Percentiles rank a stretch among this genome's conserved stretches.
phyloP scores from a whole-genome alignment of 2,797 vertebrate species.

The Anniella stebbinsi region DNA sequence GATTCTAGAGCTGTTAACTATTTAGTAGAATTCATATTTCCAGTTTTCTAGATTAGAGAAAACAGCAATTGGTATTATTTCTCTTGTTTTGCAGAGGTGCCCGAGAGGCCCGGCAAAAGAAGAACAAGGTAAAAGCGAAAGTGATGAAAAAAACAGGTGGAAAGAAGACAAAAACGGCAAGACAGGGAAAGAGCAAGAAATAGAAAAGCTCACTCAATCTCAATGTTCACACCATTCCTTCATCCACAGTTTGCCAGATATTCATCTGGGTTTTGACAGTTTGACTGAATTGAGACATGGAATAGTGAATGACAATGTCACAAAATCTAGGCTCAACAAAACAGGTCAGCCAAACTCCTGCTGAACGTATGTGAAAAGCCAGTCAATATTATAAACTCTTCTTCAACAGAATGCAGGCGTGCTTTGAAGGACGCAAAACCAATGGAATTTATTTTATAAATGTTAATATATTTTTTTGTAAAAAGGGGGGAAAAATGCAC shows the following conservation, averaged over 20 bases:
- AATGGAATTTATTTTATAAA: conserved; percentile 4
- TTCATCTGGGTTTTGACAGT: conserved; percentile 52
- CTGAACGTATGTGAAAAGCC: background rate
- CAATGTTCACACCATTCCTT: conserved; percentile 62
- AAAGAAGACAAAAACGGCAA: conserved; percentile 59
- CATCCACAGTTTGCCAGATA: conserved; percentile 56
- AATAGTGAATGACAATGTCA: background rate
- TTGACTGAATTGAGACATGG: background rate
- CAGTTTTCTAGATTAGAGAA: background rate
- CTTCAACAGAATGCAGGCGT: background rate
- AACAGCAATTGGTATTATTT: conserved; percentile 42
- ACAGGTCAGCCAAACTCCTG: background rate
- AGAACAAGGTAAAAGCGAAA: conserved; percentile 53
- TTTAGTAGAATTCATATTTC: background rate
- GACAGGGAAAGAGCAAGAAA: conserved; percentile 68
- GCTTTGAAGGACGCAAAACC: background rate
- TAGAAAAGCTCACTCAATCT: conserved; percentile 52
- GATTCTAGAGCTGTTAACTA: background rate
- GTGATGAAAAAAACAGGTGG: conserved; percentile 50
- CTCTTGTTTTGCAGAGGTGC: conserved; percentile 74
- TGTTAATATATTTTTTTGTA: background rate
- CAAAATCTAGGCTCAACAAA: background rate
- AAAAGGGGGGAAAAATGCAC: background rate
- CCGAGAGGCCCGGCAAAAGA: conserved; percentile 71
- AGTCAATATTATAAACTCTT: background rate